Percentiles rank a stretch among this genome's conserved stretches.
Evolutionary conservation across 2,113 vertebrate species (phyloP).

Genomic region (Murina feae): DNA sequence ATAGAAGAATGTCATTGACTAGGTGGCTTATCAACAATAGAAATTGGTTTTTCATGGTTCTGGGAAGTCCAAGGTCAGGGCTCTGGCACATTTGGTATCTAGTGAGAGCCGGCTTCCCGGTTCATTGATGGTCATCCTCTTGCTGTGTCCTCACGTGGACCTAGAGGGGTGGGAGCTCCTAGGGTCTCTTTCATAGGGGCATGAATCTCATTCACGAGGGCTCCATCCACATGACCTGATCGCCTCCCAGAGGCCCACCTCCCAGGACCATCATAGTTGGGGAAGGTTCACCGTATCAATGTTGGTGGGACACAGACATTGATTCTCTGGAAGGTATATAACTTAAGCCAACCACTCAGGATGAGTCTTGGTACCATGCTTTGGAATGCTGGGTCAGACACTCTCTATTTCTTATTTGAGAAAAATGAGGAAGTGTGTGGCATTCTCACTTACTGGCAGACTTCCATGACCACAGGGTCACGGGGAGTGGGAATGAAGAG

Average conservation of each 20-base stretch:
- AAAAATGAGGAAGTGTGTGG: background rate
- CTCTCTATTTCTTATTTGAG: background rate
- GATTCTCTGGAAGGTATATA: background rate
- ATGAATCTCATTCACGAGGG: background rate
- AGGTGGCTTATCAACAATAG: background rate
- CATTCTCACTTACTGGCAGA: background rate
- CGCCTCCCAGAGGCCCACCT: background rate
- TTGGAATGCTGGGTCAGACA: background rate
- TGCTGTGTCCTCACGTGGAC: fast-evolving
- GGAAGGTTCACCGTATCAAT: background rate
- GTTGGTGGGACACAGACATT: background rate
- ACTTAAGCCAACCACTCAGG: background rate
- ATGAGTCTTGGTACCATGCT: background rate
- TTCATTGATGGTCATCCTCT: background rate
- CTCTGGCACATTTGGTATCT: background rate
- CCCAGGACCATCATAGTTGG: background rate
- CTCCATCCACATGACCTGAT: background rate
- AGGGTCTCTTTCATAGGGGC: background rate
- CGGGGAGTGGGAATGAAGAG: background rate
- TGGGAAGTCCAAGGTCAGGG: background rate
- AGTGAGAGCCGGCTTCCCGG: background rate
- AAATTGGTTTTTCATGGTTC: background rate
- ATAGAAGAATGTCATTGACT: background rate
- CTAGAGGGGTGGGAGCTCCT: background rate
- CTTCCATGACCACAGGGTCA: background rate